Evolutionary conservation across 1,140 invertebrate species (phyloP).

Genomic region (Epicauta chinensis): DNA sequence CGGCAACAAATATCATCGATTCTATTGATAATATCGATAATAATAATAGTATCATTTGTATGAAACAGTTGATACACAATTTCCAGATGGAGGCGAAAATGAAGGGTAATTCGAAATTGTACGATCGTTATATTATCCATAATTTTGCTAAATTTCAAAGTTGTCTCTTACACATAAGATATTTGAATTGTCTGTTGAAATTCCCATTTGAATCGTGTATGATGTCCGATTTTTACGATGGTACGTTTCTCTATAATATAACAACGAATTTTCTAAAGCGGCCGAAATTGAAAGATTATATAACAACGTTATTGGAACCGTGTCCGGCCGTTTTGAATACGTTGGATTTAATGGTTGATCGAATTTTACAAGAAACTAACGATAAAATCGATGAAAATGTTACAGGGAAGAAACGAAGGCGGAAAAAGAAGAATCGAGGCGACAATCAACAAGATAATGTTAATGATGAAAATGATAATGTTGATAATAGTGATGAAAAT

Average conservation of each 20-base stretch:
- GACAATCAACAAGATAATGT: background rate
- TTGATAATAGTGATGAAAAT: slow-evolving; percentile 1
- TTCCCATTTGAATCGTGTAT: slow-evolving; percentile 48
- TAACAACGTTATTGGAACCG: slow-evolving; percentile 21
- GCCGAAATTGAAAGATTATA: slow-evolving; percentile 23
- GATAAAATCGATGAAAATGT: background rate
- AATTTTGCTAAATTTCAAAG: slow-evolving; percentile 67
- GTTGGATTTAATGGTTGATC: slow-evolving; percentile 17
- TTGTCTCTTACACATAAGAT: slow-evolving; percentile 53
- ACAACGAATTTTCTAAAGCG: slow-evolving; percentile 29
- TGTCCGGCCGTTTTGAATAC: slow-evolving; percentile 15
- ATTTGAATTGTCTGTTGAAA: slow-evolving; percentile 59
- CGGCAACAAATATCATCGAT: slow-evolving; percentile 30
- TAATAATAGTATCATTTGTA: slow-evolving; percentile 50
- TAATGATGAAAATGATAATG: background rate
- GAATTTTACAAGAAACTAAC: slow-evolving; percentile 3
- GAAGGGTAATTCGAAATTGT: slow-evolving; percentile 52
- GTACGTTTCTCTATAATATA: slow-evolving; percentile 68
- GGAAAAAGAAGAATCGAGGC: slow-evolving; percentile 10
- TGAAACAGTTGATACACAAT: slow-evolving; percentile 52
- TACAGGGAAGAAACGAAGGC: background rate
- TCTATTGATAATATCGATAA: slow-evolving; percentile 45
- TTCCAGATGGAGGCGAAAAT: slow-evolving; percentile 58
- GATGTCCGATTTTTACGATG: slow-evolving; percentile 58
- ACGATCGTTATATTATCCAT: slow-evolving; percentile 55